Percentiles rank a stretch among this genome's conserved stretches.
phyloP scores from a whole-genome alignment of 2,797 vertebrate species.

The Oreonectes daqikongensis region DNA sequence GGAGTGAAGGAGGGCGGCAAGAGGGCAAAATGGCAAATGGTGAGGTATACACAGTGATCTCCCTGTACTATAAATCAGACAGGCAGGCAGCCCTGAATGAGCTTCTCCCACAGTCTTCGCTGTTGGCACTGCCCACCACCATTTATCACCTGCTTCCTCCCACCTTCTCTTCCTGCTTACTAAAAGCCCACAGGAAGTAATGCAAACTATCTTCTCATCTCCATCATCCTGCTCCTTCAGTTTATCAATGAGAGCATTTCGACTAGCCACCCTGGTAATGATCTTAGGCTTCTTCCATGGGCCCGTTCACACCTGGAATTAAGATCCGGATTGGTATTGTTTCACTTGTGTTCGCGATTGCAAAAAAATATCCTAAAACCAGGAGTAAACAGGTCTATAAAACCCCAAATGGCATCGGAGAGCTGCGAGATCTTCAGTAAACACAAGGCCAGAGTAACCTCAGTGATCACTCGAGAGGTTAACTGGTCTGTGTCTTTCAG shows the following conservation, averaged over 20 bases:
- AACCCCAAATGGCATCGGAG: background rate
- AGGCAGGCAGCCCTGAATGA: constrained; percentile 78
- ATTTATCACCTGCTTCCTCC: constrained; percentile 73
- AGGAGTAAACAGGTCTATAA: background rate
- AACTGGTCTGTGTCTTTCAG: background rate
- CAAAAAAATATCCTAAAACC: background rate
- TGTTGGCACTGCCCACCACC: constrained; percentile 77
- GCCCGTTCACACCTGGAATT: background rate
- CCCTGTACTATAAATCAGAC: constrained; percentile 79
- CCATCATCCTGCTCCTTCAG: constrained; percentile 58
- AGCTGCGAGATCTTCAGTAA: background rate
- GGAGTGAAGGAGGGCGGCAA: constrained; percentile 70
- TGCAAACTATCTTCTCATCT: constrained; percentile 48
- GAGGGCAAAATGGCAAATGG: constrained; percentile 73
- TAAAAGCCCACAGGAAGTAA: constrained; percentile 58
- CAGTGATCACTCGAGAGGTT: background rate
- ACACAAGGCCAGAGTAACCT: background rate
- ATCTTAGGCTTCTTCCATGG: background rate
- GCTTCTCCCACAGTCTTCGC: constrained; percentile 76
- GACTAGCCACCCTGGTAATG: background rate
- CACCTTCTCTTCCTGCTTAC: constrained; percentile 60
- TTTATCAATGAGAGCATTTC: constrained; percentile 16
- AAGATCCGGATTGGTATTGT: background rate
- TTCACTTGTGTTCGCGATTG: background rate
- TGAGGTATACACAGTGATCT: constrained; percentile 71